These are phyloP conservation scores for Cecropterus lyciades DNA, from an alignment of 1,140 invertebrate species.

Conservation along the genomic window DNA sequence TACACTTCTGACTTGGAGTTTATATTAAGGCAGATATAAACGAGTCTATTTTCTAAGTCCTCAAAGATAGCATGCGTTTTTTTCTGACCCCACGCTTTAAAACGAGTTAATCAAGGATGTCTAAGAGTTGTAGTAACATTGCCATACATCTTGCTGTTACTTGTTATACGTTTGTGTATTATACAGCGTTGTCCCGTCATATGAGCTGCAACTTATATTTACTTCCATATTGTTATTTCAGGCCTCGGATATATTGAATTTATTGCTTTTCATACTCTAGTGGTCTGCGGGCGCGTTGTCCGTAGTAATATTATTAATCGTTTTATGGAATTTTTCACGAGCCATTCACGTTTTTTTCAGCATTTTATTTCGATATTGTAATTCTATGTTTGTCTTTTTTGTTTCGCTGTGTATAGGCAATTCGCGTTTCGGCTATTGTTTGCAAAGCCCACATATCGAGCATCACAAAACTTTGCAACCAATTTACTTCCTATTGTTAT, in stretches of 20 bases:
- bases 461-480: slow-evolving; percentile 12
- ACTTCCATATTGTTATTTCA: neutral
- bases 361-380: slow-evolving; percentile 33
- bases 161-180: too few species aligned
- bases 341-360: slow-evolving; percentile 14
- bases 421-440: slow-evolving; percentile 27
- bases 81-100: too few species aligned
- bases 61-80: too few species aligned
- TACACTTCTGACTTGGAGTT: too few species aligned
- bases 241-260: slow-evolving; percentile 6
- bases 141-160: too few species aligned
- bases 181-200: too few species aligned
- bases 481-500: slow-evolving; percentile 6
- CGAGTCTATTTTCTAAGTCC: too few species aligned
- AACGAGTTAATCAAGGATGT: too few species aligned
- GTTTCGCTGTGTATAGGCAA: slow-evolving; percentile 23
- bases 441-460: slow-evolving; percentile 10
- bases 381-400: slow-evolving; percentile 17
- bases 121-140: too few species aligned
- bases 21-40: too few species aligned
- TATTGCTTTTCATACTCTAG: slow-evolving; percentile 7
- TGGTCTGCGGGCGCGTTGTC: slow-evolving; percentile 10
- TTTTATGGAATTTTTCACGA: slow-evolving; percentile 18
- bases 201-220: neutral
- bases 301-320: slow-evolving; percentile 19